phyloP scores from a whole-genome alignment of 2,888 invertebrate genomes.

The Xestia xanthographa region DNA sequence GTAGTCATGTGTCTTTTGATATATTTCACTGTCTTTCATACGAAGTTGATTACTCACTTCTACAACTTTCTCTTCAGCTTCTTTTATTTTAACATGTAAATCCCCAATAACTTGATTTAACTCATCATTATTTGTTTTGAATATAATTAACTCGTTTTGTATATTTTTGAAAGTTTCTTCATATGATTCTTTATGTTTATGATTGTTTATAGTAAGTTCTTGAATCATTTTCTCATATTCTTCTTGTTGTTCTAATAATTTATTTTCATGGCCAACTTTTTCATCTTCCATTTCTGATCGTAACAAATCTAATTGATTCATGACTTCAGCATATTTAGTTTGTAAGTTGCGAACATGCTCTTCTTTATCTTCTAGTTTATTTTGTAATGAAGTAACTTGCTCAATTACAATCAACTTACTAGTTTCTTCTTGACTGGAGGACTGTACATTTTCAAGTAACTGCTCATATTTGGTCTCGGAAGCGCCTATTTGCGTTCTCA shows the following conservation, averaged over 20 bases:
- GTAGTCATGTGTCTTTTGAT: conserved; percentile 84
- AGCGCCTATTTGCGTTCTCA: conserved; percentile 88
- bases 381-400: conserved; percentile 84
- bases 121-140: conserved; percentile 75
- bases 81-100: conserved; percentile 70
- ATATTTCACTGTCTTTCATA: conserved; percentile 84
- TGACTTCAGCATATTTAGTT: conserved; percentile 83
- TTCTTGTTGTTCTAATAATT: conserved; percentile 84
- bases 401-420: conserved; percentile 83
- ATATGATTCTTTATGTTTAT: conserved; percentile 71
- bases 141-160: conserved; percentile 74
- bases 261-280: conserved; percentile 85
- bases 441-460: conserved; percentile 85
- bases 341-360: conserved; percentile 83
- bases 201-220: conserved; percentile 75
- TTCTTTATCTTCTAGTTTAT: conserved; percentile 86
- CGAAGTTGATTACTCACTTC: conserved; percentile 79
- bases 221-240: conserved; percentile 84
- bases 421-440: conserved; percentile 87
- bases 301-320: conserved; percentile 83
- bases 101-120: conserved; percentile 75
- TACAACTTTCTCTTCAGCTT: conserved; percentile 71
- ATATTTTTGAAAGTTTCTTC: conserved; percentile 74
- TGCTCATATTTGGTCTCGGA: conserved; percentile 88
- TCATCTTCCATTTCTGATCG: conserved; percentile 88